A percentile compares a stretch with the other conserved stretches of the same genome.
Conservation (phyloP, 2,888 invertebrate species). For the Tupiocoris notatus region DNA sequence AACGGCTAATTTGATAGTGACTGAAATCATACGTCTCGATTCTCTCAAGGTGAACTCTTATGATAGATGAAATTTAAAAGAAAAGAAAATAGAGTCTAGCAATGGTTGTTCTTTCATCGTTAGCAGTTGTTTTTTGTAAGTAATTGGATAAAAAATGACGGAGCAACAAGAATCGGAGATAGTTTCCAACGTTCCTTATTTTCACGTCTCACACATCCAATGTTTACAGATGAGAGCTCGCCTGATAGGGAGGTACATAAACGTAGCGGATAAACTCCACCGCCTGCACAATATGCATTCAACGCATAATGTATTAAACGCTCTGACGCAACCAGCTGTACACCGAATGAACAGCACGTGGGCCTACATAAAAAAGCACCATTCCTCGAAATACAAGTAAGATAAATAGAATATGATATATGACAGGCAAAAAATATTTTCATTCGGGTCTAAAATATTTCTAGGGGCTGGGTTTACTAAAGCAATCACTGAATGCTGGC, state of each 20-base stretch:
- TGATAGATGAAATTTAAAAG: too few relatives aligned
- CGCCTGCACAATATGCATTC: conserved; percentile 59
- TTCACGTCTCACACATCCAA: too few relatives aligned
- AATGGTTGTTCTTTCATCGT: too few relatives aligned
- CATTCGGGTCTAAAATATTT: too few relatives aligned
- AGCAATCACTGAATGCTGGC: too few relatives aligned
- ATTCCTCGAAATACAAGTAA: conserved; percentile 59
- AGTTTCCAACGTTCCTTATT: not conserved
- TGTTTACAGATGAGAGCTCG: conserved; percentile 56
- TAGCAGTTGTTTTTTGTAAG: too few relatives aligned
- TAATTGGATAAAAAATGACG: too few relatives aligned
- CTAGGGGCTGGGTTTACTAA: too few relatives aligned
- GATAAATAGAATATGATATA: too few relatives aligned
- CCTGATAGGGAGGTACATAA: conserved; percentile 58
- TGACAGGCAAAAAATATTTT: too few relatives aligned
- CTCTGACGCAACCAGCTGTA: conserved; percentile 59
- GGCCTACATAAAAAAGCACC: conserved; percentile 57
- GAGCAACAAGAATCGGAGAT: too few relatives aligned
- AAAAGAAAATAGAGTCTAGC: too few relatives aligned
- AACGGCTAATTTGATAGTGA: conserved; percentile 57
- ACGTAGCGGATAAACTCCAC: conserved; percentile 59
- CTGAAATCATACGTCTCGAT: conserved; percentile 56
- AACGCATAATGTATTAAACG: conserved; percentile 57
- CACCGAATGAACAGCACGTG: conserved; percentile 58
- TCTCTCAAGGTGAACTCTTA: conserved; percentile 55